Conservation (phyloP, 2,797 vertebrate species). For the Knipowitschia caucasica region DNA sequence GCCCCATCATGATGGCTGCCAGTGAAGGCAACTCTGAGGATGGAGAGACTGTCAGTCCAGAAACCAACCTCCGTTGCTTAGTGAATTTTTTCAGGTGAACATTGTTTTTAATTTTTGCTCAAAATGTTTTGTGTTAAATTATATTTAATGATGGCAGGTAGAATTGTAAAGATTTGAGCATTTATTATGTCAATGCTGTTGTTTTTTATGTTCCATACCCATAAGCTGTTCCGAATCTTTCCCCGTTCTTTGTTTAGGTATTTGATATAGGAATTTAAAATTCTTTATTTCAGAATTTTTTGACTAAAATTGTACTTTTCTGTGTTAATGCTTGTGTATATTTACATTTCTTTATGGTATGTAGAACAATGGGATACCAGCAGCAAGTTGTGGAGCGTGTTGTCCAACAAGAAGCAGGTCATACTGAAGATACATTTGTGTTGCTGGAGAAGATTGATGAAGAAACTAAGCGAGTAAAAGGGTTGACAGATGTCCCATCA, state of each 20-base stretch:
- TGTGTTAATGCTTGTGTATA: neutral
- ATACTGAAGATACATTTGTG: conserved; percentile 85
- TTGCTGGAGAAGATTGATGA: conserved; percentile 91
- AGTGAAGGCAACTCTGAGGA: conserved; percentile 60
- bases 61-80: conserved; percentile 82
- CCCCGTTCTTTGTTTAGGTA: neutral
- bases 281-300: neutral
- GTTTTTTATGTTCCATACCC: neutral
- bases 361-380: conserved; percentile 94
- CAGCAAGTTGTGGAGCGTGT: conserved; percentile 90
- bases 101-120: neutral
- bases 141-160: neutral
- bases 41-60: conserved; percentile 74
- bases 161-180: neutral
- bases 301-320: neutral
- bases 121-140: neutral
- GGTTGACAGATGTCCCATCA: conserved; percentile 33
- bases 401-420: conserved; percentile 80
- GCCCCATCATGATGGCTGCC: conserved; percentile 46
- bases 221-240: neutral
- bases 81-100: conserved; percentile 91
- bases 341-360: conserved; percentile 53
- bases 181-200: neutral
- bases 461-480: conserved; percentile 72
- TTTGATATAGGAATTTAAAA: neutral